Evolutionary conservation across 2,797 vertebrate genomes (phyloP).

Genomic region (Eulemur albifrons): DNA sequence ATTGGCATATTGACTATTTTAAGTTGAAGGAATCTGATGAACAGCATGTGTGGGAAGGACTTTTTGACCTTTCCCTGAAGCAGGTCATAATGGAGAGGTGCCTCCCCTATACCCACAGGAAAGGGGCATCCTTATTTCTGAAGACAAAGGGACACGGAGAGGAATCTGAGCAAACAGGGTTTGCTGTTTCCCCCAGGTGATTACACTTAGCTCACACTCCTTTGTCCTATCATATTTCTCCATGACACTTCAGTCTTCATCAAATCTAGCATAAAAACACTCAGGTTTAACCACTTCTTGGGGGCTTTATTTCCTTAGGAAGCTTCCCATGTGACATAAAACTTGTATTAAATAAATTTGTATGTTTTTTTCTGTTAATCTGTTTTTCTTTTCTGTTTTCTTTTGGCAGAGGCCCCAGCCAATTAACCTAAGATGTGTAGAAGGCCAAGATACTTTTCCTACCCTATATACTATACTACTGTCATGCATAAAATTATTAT

Average conservation of each 20-base stretch:
- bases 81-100: neutral
- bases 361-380: neutral
- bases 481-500: neutral
- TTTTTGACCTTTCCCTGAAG: neutral
- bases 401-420: neutral
- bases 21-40: neutral
- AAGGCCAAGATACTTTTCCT: neutral
- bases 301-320: neutral
- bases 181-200: neutral
- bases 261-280: neutral
- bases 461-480: neutral
- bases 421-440: neutral
- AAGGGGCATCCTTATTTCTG: neutral
- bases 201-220: neutral
- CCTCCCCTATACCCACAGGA: neutral
- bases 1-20: neutral
- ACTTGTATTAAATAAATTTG: neutral
- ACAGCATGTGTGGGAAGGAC: neutral
- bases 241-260: neutral
- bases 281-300: neutral
- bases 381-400: neutral
- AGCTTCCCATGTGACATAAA: neutral
- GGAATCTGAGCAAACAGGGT: no score
- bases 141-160: no score
- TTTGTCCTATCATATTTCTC: neutral